These are phyloP conservation scores for Passer domesticus DNA, from an alignment of 2,113 vertebrate species.

Conservation along the genomic window DNA sequence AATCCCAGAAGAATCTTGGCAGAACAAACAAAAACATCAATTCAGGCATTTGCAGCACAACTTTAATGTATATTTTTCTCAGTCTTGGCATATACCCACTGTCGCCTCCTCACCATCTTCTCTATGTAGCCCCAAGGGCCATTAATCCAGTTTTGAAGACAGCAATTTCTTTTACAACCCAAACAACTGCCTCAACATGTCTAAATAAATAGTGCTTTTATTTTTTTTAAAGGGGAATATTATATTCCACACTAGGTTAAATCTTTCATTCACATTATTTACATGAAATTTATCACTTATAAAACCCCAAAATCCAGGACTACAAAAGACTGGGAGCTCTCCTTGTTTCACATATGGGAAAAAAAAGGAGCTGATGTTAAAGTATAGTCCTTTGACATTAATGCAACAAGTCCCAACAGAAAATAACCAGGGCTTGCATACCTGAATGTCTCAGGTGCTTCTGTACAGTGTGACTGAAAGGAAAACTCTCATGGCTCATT, in stretches of 20 bases:
- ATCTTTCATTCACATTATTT: neutral
- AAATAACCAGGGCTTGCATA: neutral
- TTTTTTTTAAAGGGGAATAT: neutral
- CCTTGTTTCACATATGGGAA: neutral
- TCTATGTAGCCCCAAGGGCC: neutral
- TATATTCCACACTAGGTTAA: neutral
- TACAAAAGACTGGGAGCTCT: neutral
- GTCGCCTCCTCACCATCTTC: neutral
- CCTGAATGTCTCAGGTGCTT: neutral
- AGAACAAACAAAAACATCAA: neutral
- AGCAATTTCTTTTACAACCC: slow-evolving; percentile 2
- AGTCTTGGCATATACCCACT: neutral
- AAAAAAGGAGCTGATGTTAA: neutral
- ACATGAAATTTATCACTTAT: neutral
- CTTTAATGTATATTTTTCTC: slow-evolving; percentile 13
- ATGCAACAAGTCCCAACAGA: neutral
- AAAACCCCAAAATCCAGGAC: neutral
- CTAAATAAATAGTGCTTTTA: neutral
- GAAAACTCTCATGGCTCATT: neutral
- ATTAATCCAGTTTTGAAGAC: slow-evolving; percentile 14
- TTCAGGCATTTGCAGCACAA: neutral
- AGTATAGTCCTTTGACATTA: neutral
- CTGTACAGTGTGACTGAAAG: neutral
- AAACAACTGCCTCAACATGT: slow-evolving; percentile 4
- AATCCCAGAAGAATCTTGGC: neutral